These are phyloP conservation scores for Oncorhynchus keta DNA, from an alignment of 2,113 vertebrate species.

Conservation along the genomic window DNA sequence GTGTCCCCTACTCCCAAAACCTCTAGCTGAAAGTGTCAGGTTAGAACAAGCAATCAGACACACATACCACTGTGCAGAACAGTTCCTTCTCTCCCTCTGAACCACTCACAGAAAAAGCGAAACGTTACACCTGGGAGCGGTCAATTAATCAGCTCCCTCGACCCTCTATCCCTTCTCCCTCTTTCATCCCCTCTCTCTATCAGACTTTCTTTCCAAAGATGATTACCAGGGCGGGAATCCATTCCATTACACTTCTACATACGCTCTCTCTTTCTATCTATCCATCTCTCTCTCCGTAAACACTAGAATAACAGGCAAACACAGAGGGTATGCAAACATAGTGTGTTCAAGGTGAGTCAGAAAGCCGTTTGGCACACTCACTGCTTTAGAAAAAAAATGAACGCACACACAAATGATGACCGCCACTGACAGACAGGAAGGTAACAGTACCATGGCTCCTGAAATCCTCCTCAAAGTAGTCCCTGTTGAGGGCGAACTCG, in stretches of 20 bases:
- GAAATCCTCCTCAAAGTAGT: conserved; percentile 95
- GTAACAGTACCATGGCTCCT: conserved; percentile 79
- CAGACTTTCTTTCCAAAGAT: not conserved
- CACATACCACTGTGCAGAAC: not conserved
- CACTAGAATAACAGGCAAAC: conserved; percentile 4
- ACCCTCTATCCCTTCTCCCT: not conserved
- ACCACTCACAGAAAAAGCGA: not conserved
- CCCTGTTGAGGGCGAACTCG: conserved; percentile 87
- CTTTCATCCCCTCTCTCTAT: not conserved
- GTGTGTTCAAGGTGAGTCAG: conserved; percentile 3
- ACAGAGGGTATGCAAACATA: not conserved
- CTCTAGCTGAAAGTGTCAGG: not conserved
- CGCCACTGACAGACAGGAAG: not conserved
- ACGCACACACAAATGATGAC: not conserved
- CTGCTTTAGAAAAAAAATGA: not conserved
- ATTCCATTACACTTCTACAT: not conserved
- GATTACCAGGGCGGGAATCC: not conserved
- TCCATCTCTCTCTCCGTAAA: not conserved
- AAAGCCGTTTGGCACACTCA: not conserved
- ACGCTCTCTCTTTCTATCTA: not conserved
- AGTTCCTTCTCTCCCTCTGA: not conserved
- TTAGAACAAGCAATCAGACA: conserved; percentile 6
- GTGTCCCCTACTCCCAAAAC: not conserved
- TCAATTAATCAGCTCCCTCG: conserved; percentile 13
- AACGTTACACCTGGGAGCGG: conserved; percentile 7